phyloP scores from a whole-genome alignment of 2,888 invertebrate species.

The Ophion ventricosus region DNA sequence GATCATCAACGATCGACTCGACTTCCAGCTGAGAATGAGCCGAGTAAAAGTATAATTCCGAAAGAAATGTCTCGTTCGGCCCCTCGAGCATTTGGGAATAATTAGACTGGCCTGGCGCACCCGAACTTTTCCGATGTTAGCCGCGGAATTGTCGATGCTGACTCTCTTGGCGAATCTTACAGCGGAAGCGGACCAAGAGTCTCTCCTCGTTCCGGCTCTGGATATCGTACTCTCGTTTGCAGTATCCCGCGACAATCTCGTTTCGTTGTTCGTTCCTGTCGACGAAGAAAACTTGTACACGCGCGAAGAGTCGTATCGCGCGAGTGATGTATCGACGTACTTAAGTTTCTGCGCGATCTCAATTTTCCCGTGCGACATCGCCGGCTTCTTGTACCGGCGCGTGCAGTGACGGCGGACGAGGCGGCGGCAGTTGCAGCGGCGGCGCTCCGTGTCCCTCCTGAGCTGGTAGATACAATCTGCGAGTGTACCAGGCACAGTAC shows the following conservation, averaged over 20 bases:
- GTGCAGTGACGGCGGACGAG: background rate
- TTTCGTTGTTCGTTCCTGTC: conserved; percentile 74
- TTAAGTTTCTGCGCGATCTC: conserved; percentile 74
- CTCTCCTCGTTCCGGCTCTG: conserved; percentile 59
- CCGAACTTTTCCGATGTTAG: conserved; percentile 51
- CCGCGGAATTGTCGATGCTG: conserved; percentile 72
- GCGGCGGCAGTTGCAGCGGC: conserved; percentile 64
- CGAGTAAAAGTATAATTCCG: background rate
- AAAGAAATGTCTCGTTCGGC: background rate
- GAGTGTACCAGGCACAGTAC: conserved; percentile 91
- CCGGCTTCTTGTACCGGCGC: conserved; percentile 71
- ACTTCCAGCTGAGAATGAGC: conserved; percentile 37
- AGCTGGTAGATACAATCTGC: conserved; percentile 90
- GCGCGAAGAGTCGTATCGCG: background rate
- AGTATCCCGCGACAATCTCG: conserved; percentile 74
- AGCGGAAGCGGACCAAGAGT: conserved; percentile 77
- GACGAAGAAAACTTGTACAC: conserved; percentile 16
- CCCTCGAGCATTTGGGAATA: background rate
- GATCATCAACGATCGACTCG: background rate
- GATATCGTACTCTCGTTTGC: conserved; percentile 71
- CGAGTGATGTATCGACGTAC: conserved; percentile 67
- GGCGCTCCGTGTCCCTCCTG: conserved; percentile 75
- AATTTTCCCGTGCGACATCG: conserved; percentile 78
- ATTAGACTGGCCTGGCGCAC: conserved; percentile 27
- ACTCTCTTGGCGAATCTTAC: conserved; percentile 81